A percentile compares a stretch with the other conserved stretches of the same genome.
Conservation (phyloP, 2,113 vertebrate species). For the Cricetomys ansorgei region DNA sequence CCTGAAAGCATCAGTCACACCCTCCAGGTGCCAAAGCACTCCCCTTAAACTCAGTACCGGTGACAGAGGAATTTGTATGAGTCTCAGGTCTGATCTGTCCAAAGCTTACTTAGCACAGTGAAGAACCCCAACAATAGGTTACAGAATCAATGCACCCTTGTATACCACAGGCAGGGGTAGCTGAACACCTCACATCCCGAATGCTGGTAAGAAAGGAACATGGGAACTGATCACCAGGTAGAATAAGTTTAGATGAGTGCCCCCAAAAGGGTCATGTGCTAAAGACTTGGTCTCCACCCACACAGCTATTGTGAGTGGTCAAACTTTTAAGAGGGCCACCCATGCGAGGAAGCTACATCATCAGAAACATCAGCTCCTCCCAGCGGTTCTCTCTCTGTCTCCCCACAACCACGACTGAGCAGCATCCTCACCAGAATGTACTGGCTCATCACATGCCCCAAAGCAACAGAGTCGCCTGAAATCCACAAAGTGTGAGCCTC, state of each 20-base stretch:
- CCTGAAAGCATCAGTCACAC: background rate
- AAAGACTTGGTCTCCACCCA: background rate
- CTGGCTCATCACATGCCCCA: background rate
- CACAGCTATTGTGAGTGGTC: background rate
- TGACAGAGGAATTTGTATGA: background rate
- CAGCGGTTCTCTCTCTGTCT: fast-evolving
- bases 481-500: background rate
- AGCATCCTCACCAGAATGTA: background rate
- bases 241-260: background rate
- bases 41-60: background rate
- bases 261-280: background rate
- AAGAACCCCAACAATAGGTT: fast-evolving
- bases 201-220: background rate
- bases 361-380: background rate
- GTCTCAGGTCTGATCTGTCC: background rate
- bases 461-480: background rate
- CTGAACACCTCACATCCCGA: background rate
- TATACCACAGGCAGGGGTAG: fast-evolving
- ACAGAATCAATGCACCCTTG: too few relatives aligned
- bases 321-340: background rate
- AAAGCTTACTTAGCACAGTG: too few relatives aligned
- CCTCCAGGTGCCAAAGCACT: background rate
- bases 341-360: background rate
- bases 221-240: background rate
- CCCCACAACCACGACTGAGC: background rate